Evolutionary conservation across 2,797 vertebrate genomes (phyloP), one percentile per base, ranked within the genome.

Genomic region (Phrynocephalus guinanensis): DNA sequence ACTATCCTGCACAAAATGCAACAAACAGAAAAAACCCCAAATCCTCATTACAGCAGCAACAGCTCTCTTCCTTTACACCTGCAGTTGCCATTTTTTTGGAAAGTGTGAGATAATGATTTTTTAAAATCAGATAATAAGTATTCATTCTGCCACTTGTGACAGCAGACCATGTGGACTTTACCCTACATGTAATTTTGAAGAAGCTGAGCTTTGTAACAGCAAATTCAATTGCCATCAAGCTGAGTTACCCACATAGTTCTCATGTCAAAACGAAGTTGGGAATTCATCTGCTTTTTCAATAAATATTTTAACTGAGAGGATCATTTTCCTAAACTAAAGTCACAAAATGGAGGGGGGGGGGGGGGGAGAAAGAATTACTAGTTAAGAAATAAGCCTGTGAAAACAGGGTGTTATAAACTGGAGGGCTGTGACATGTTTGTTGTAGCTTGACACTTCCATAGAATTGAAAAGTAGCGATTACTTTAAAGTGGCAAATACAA

Each of bases 401-500:
- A 88, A 44, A 70, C n/a, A 89, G 20, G 22, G 33, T 30, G 92
- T 75, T 86, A 81, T 66, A 86, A 86, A 75, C 24, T 22, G 75
- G 91, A 91, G 84, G 89, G 86, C 80, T 24, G 68, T 91, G 67
- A 75, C 26, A 82, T 38, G 0, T 0, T 89, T 85, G 79, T 73
- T 78, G 73, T 89, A 88, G 52, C 77, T 84, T 73, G 79, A 67
- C 77, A 92, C 28, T 10, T 38, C 71, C 22, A 44, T 24, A 50
- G 5, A 85, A 77, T 6, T 80, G 82, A 72, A 79, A 88, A 81
- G 92, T 90, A 63, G 0, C 82, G 1, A 15, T 79, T 91, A 93
- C 48, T 87, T 88, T 89, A 56, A 60, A 72, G 38, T 94, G 80
- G 60, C 87, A 88, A 91, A 80, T 60, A 72, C 86, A 95, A 92